phyloP scores from a whole-genome alignment of 2,888 invertebrate genomes.

The Drosophila mulleri region DNA sequence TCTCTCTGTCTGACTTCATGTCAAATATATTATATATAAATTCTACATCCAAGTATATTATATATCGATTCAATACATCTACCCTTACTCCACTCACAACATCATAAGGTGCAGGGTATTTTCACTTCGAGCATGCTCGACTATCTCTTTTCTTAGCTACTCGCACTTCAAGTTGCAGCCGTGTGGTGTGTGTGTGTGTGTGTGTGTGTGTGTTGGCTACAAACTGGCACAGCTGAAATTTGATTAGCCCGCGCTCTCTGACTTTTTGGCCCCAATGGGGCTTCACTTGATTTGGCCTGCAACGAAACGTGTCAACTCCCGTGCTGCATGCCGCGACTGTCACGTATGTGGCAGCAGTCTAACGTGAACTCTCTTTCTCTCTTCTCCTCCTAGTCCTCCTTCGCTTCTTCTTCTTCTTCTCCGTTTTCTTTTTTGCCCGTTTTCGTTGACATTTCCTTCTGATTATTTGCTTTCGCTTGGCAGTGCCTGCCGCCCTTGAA shows the following conservation, averaged over 20 bases:
- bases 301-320: slow-evolving; percentile 33
- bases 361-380: neutral
- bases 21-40: too few relatives aligned
- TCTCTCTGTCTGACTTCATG: too few relatives aligned
- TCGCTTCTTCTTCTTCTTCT: neutral
- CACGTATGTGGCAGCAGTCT: slow-evolving; percentile 34
- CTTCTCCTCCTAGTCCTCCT: neutral
- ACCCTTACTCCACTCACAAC: too few relatives aligned
- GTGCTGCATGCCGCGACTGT: slow-evolving; percentile 52
- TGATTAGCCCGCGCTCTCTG: slow-evolving; percentile 39
- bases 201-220: neutral
- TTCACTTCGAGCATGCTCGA: neutral
- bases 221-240: slow-evolving; percentile 40
- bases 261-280: slow-evolving; percentile 11
- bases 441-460: neutral
- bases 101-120: neutral
- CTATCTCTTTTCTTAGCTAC: too few relatives aligned
- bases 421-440: neutral
- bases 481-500: slow-evolving; percentile 39
- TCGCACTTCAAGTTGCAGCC: neutral
- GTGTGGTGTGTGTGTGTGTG: too few relatives aligned
- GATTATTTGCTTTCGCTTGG: slow-evolving; percentile 3
- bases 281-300: slow-evolving; percentile 34
- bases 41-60: too few relatives aligned
- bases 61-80: too few relatives aligned